phyloP scores from a whole-genome alignment of 2,888 invertebrate genomes.

The Lucinisca nassula region DNA sequence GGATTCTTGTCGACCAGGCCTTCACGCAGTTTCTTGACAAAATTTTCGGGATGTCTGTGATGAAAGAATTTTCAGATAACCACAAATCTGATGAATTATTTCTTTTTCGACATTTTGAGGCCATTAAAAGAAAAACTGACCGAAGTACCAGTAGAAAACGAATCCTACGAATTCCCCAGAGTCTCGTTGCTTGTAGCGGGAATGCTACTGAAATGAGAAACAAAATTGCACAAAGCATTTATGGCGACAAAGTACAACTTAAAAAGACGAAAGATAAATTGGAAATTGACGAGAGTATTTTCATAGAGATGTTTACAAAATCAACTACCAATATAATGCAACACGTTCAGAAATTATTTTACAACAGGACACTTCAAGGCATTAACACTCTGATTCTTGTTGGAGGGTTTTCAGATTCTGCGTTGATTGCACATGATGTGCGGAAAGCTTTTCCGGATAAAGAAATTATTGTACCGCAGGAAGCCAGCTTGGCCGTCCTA shows the following conservation, averaged over 20 bases:
- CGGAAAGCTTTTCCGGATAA: neutral
- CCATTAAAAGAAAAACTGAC: neutral
- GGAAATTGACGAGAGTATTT: neutral
- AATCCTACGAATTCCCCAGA: neutral
- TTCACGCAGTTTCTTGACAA: slow-evolving; percentile 25
- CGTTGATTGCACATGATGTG: neutral
- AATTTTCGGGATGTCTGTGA: neutral
- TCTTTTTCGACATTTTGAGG: neutral
- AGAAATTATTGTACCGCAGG: neutral
- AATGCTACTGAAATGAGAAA: neutral
- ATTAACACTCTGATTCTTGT: neutral
- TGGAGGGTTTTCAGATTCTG: slow-evolving; percentile 24
- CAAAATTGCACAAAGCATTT: neutral
- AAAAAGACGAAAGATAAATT: neutral
- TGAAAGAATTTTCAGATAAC: neutral
- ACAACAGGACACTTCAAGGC: neutral
- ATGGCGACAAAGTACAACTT: neutral
- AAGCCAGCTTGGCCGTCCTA: slow-evolving; percentile 5
- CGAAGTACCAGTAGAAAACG: neutral
- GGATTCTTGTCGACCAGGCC: slow-evolving; percentile 58
- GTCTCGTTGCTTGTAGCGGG: neutral
- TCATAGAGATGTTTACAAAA: neutral
- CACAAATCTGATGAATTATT: slow-evolving; percentile 1
- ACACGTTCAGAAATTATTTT: neutral
- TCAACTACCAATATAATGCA: neutral